Evolutionary conservation across 2,888 invertebrate species (phyloP).

Genomic region (Drosophila ezoana): DNA sequence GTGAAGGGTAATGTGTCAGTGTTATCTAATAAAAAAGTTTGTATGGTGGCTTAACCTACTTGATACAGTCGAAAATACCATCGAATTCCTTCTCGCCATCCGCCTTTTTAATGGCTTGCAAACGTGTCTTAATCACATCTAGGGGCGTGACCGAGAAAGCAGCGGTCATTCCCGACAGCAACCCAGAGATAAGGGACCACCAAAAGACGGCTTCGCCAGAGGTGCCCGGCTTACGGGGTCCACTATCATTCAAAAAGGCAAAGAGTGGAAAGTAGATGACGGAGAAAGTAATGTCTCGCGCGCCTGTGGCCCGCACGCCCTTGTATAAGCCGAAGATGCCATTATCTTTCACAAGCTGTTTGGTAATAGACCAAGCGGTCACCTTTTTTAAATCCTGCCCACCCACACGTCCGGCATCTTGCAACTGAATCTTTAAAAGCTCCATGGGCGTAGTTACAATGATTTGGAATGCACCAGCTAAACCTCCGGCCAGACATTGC

Average conservation of each 20-base stretch:
- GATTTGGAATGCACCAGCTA: slow-evolving; percentile 98
- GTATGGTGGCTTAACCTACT: slow-evolving; percentile 87
- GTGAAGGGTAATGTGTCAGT: background rate
- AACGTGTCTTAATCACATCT: slow-evolving; percentile 98
- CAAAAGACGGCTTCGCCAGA: slow-evolving; percentile 92
- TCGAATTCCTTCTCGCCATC: slow-evolving; percentile 92
- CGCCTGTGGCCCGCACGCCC: slow-evolving; percentile 95
- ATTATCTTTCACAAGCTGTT: slow-evolving; percentile 90
- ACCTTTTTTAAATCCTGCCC: slow-evolving; percentile 88
- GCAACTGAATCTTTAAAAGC: slow-evolving; percentile 98
- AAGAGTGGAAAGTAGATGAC: slow-evolving; percentile 98
- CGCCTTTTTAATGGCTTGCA: slow-evolving; percentile 95
- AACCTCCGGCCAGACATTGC: slow-evolving; percentile 97
- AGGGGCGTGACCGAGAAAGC: slow-evolving; percentile 95
- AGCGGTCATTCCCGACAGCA: slow-evolving; percentile 92
- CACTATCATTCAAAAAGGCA: slow-evolving; percentile 94
- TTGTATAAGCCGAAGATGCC: slow-evolving; percentile 97
- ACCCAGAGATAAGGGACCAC: slow-evolving; percentile 96
- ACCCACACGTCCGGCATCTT: slow-evolving; percentile 94
- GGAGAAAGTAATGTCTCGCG: slow-evolving; percentile 97
- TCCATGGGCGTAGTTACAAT: slow-evolving; percentile 99
- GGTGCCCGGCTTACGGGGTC: slow-evolving; percentile 89
- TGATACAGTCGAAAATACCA: slow-evolving; percentile 93
- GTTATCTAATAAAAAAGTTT: background rate
- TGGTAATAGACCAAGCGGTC: slow-evolving; percentile 91